These are phyloP conservation scores for Panopea generosa DNA, from an alignment of 2,888 invertebrate species.

Conservation along the genomic window DNA sequence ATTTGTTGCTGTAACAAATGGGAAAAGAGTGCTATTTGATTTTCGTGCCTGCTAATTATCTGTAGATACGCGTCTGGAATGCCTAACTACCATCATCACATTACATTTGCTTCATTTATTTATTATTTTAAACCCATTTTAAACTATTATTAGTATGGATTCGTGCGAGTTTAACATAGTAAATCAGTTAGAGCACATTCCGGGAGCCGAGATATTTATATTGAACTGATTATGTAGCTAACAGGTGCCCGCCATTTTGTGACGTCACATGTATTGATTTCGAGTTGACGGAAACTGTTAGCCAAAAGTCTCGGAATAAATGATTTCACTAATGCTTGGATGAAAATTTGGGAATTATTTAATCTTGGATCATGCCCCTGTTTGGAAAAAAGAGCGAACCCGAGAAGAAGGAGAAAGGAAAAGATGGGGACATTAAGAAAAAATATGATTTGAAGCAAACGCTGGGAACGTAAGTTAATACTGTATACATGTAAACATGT, in stretches of 20 bases:
- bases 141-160: no score
- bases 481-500: no score
- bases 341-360: neutral
- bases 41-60: no score
- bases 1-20: no score
- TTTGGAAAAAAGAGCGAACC: constrained; percentile 79
- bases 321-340: neutral
- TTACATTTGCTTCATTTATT: no score
- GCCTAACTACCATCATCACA: no score
- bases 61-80: no score
- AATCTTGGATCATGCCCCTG: constrained; percentile 72
- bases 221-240: constrained; percentile 6
- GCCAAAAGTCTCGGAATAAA: neutral
- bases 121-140: no score
- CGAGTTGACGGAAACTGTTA: constrained; percentile 41
- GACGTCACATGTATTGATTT: constrained; percentile 68
- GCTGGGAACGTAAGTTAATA: constrained; percentile 79
- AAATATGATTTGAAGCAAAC: constrained; percentile 80
- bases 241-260: constrained; percentile 65
- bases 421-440: constrained; percentile 75
- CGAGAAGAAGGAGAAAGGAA: constrained; percentile 74
- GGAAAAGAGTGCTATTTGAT: no score
- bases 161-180: no score
- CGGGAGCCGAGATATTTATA: no score
- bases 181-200: no score